phyloP scores from a whole-genome alignment of 2,888 invertebrate genomes.

The Caenorhabditis angaria region DNA sequence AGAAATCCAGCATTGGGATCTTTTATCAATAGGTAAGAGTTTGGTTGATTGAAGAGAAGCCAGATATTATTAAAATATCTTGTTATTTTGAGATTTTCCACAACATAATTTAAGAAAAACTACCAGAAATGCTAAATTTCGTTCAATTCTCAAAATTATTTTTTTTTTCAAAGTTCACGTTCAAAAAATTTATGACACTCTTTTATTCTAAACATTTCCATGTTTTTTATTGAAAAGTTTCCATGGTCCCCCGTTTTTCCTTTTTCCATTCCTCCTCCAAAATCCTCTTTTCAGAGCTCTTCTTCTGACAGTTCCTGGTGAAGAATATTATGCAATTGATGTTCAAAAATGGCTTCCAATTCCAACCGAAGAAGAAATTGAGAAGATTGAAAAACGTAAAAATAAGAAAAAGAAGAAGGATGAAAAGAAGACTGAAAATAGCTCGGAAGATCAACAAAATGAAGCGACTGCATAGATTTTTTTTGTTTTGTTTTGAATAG shows the following conservation, averaged over 20 bases:
- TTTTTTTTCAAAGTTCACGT: too few species aligned
- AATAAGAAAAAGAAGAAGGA: slow-evolving; percentile 66
- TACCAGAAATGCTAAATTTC: too few species aligned
- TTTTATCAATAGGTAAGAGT: slow-evolving; percentile 63
- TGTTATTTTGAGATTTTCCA: too few species aligned
- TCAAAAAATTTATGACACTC: too few species aligned
- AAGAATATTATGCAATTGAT: slow-evolving; percentile 62
- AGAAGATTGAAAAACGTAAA: slow-evolving; percentile 63
- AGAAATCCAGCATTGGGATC: slow-evolving; percentile 69
- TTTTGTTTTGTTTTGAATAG: slow-evolving; percentile 5
- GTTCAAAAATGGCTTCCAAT: slow-evolving; percentile 62
- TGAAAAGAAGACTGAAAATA: slow-evolving; percentile 50
- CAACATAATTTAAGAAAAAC: too few species aligned
- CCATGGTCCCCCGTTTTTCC: too few species aligned
- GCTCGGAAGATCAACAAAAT: slow-evolving; percentile 26
- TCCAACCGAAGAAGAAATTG: slow-evolving; percentile 68
- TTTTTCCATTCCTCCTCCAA: too few species aligned
- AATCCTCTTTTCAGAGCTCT: slow-evolving; percentile 60
- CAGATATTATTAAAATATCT: neutral
- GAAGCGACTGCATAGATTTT: slow-evolving; percentile 22
- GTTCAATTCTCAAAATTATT: neutral
- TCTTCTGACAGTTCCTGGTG: slow-evolving; percentile 63
- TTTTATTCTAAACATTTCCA: too few species aligned
- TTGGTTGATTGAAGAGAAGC: too few species aligned
- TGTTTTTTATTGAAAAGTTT: too few species aligned